These are phyloP conservation scores for Dendrolimus kikuchii DNA, from an alignment of 1,140 invertebrate genomes.

Conservation along the genomic window DNA sequence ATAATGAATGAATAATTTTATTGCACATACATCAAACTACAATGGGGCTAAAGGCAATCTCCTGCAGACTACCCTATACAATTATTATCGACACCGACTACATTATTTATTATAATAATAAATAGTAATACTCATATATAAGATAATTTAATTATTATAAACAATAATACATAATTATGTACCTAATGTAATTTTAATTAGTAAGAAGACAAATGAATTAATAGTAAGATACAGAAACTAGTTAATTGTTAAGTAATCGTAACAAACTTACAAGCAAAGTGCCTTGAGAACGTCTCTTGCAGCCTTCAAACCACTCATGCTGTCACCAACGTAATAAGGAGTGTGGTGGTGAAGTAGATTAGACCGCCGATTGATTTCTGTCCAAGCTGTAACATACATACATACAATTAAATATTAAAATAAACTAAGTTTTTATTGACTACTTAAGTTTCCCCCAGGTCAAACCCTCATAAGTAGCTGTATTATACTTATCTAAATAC, in stretches of 20 bases:
- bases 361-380: constrained; percentile 56
- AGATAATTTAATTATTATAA: constrained; percentile 2
- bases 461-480: too few relatives aligned
- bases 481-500: too few relatives aligned
- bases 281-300: constrained; percentile 79
- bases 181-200: too few relatives aligned
- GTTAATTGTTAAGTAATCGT: not conserved
- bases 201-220: too few relatives aligned
- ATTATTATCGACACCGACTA: too few relatives aligned
- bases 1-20: too few relatives aligned
- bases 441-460: too few relatives aligned
- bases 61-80: too few relatives aligned
- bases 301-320: constrained; percentile 77
- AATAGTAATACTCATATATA: not conserved
- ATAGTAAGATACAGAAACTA: not conserved
- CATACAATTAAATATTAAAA: constrained; percentile 1
- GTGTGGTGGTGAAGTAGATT: constrained; percentile 80
- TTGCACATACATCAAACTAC: too few relatives aligned
- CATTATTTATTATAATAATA: too few relatives aligned
- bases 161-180: not conserved
- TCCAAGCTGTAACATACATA: constrained; percentile 44
- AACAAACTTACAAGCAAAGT: constrained; percentile 73
- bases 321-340: constrained; percentile 71
- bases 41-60: too few relatives aligned
- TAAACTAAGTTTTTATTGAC: not conserved